Base-by-base conservation (phyloP, 1,140 invertebrate genomes). In the Diachasmimorpha longicaudata region DNA sequence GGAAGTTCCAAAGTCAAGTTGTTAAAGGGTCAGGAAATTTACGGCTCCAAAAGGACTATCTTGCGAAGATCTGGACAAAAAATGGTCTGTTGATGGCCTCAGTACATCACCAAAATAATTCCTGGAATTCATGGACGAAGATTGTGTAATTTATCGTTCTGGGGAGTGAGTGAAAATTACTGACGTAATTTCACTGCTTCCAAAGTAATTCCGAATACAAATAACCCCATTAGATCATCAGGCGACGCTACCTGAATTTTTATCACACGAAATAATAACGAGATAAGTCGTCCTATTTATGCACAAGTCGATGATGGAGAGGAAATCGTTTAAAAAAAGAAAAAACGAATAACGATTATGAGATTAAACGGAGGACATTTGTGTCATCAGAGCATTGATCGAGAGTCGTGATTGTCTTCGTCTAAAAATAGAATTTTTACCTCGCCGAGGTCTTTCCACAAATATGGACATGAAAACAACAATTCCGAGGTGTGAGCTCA, bases 201-300 rank as follows among this genome's bases (percentile, higher is more conserved):
- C n/a, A 31, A 31, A 31, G 31, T 31, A 31, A 31, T 31, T 31
- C n/a, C n/a, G n/a, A n/a, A n/a, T n/a, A n/a, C n/a, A n/a, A n/a
- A n/a, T n/a, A n/a, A n/a, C n/a, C n/a, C n/a, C n/a, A n/a, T n/a
- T n/a, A n/a, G n/a, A 42, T 42, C 31, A 31, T 6, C 31, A 6
- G 2, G 2, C 31, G 39, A 42, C 39, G 39, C 39, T 1, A 11
- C 4, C 9, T 13, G 39, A 42, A 6, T 42, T 16, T 68, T 68
- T 68, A 68, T 23, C 42, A 16, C 66, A 74, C 14, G 21, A 66
- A 58, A 19, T 23, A 52, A 52, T 68, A 74, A 68, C 25, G 48
- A 74, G 72, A 74, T 74, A 74, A 74, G 19, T 74, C 23, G 25
- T 37, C 39, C 63, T 69, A 44, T 74, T 74, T 68, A 25, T 46